A percentile compares a stretch with the other conserved stretches of the same genome.
Conservation (phyloP, 2,113 vertebrate genomes). For the Scomber colias region DNA sequence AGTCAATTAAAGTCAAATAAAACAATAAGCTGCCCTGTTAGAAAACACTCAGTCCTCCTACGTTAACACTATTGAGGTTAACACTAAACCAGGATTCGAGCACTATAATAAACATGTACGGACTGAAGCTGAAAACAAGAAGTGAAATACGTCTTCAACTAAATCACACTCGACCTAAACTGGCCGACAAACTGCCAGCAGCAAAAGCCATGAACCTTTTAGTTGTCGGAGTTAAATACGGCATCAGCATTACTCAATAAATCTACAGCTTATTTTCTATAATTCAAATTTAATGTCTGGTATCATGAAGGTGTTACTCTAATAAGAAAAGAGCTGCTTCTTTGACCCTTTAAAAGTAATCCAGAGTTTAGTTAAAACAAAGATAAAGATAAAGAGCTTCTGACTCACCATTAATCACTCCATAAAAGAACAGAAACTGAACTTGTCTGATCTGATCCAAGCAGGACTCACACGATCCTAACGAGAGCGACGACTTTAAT, state of each 20-base stretch:
- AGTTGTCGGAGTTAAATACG: not conserved
- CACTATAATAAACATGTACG: too few species aligned
- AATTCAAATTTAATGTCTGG: not conserved
- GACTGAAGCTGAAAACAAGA: too few species aligned
- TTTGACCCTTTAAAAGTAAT: not conserved
- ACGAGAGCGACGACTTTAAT: fast-evolving
- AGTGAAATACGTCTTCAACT: too few species aligned
- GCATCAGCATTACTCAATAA: not conserved
- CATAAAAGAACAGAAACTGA: not conserved
- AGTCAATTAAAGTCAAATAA: too few species aligned
- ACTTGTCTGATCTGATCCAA: not conserved
- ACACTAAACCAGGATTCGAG: too few species aligned
- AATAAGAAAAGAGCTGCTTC: not conserved
- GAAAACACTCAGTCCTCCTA: too few species aligned
- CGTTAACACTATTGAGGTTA: too few species aligned
- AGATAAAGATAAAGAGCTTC: not conserved
- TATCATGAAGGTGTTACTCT: not conserved
- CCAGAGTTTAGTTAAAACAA: not conserved
- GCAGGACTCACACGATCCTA: not conserved
- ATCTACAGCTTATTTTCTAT: not conserved
- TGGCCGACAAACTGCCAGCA: too few species aligned
- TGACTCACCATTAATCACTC: conserved; percentile 43
- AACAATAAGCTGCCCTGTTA: too few species aligned
- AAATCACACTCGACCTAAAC: not conserved
- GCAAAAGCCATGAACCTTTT: not conserved